A percentile compares a stretch with the other conserved stretches of the same genome.
Evolutionary conservation across 2,888 invertebrate genomes (phyloP).

Genomic region (Sphaerophoria rueppellii): DNA sequence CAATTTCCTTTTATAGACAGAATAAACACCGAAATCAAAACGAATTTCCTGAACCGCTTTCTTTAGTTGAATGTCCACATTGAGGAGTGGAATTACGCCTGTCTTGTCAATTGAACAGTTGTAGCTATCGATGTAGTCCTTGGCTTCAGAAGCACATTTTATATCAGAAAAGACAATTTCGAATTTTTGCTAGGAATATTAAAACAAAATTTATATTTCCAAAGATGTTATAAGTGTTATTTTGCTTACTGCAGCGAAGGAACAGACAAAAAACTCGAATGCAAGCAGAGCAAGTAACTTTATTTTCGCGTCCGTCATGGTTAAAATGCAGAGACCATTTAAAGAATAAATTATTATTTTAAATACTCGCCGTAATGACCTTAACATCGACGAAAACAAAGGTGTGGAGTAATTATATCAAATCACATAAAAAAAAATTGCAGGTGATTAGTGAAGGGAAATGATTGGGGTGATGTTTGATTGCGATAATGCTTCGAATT

Average conservation of each 20-base stretch:
- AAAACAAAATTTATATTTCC: background rate
- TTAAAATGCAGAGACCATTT: no score
- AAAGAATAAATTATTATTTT: no score
- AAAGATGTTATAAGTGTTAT: background rate
- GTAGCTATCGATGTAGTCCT: background rate
- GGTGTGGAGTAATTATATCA: no score
- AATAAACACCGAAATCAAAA: conserved; percentile 4
- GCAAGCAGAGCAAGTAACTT: background rate
- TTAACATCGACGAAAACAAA: no score
- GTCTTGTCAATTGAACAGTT: background rate
- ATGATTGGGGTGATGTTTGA: no score
- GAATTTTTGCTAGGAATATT: background rate
- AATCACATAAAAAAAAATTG: no score
- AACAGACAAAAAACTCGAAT: background rate
- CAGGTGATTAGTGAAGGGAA: no score
- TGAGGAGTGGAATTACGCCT: background rate
- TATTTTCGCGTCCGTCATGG: background rate
- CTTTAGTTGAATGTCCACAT: conserved; percentile 10
- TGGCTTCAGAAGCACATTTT: background rate
- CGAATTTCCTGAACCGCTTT: background rate
- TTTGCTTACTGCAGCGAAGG: background rate
- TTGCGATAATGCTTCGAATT: no score
- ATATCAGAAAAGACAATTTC: background rate
- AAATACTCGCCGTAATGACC: no score
- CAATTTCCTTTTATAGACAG: background rate